These are phyloP conservation scores for Cebus imitator DNA, from an alignment of 2,113 vertebrate genomes.

Conservation along the genomic window DNA sequence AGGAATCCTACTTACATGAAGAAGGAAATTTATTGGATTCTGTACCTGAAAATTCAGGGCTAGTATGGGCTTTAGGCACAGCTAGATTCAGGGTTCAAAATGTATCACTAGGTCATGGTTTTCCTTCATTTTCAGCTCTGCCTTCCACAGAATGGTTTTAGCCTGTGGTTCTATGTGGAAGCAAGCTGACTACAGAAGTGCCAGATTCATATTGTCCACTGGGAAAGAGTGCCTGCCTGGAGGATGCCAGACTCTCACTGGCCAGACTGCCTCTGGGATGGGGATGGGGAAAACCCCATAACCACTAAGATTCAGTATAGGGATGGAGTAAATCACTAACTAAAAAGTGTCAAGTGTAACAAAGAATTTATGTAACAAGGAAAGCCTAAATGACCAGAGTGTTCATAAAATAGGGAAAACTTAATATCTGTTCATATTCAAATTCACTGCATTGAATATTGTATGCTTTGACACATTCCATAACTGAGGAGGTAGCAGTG, in stretches of 20 bases:
- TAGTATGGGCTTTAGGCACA: background rate
- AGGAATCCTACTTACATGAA: background rate
- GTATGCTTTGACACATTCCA: background rate
- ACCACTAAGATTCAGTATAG: background rate
- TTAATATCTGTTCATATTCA: background rate
- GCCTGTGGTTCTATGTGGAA: background rate
- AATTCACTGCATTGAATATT: background rate
- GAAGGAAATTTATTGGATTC: background rate
- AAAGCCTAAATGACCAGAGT: background rate
- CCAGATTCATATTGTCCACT: background rate
- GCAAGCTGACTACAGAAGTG: background rate
- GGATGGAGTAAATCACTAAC: background rate
- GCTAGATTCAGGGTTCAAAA: background rate
- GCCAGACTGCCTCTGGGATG: background rate
- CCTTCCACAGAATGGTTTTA: background rate
- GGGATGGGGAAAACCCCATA: background rate
- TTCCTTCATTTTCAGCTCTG: background rate
- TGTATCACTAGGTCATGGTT: background rate
- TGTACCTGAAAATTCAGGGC: background rate
- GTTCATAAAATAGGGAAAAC: background rate
- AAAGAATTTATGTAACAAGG: background rate
- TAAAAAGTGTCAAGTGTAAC: background rate
- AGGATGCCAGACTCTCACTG: background rate
- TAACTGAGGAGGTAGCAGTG: background rate
- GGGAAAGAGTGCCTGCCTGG: background rate